These are phyloP conservation scores for Neosalanx taihuensis DNA, from an alignment of 2,797 vertebrate species.

Conservation along the genomic window DNA sequence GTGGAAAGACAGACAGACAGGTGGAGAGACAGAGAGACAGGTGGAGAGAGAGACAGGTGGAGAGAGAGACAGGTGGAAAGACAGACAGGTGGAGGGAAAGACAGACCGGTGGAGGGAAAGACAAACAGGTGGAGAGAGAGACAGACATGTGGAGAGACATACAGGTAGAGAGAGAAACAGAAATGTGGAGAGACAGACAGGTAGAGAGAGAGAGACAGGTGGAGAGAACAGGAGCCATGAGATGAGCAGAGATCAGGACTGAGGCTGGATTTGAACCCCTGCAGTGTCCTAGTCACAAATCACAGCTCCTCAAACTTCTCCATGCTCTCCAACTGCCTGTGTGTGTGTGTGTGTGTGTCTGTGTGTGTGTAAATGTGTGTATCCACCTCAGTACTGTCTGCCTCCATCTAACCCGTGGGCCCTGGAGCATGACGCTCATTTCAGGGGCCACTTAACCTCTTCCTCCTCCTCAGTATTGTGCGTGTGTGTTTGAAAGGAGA, in stretches of 20 bases:
- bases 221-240: background rate
- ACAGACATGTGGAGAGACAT: background rate
- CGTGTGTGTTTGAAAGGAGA: constrained; percentile 12
- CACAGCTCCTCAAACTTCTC: background rate
- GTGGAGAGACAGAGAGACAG: background rate
- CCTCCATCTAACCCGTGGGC: constrained; percentile 14
- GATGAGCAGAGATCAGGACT: background rate
- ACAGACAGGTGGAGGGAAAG: background rate
- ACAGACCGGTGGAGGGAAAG: constrained; percentile 14
- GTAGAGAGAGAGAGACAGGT: background rate
- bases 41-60: background rate
- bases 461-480: constrained; percentile 11
- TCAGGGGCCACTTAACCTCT: constrained; percentile 49
- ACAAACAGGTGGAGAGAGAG: background rate
- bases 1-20: background rate
- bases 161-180: background rate
- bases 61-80: background rate
- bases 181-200: background rate
- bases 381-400: background rate
- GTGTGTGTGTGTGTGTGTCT: background rate
- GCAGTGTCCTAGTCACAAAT: background rate
- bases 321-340: background rate
- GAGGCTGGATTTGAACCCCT: background rate
- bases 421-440: constrained; percentile 45
- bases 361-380: background rate